Conservation (phyloP, 2,888 invertebrate genomes). For the Epirrita christyi region DNA sequence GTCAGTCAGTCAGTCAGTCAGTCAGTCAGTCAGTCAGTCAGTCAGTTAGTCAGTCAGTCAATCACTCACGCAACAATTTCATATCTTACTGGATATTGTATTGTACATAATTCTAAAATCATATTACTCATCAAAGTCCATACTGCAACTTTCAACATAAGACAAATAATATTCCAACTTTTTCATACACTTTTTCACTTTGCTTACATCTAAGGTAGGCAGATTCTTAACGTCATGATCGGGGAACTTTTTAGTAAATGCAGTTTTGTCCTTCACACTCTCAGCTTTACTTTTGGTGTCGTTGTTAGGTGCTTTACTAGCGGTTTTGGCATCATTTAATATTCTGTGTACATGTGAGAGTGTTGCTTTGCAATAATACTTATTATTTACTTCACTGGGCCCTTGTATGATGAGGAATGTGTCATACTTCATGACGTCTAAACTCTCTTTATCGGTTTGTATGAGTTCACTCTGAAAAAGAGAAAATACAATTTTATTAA, state of each 20-base stretch:
- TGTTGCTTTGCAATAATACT: slow-evolving; percentile 86
- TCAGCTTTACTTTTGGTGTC: not conserved
- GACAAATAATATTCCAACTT: slow-evolving; percentile 91
- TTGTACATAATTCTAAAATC: not conserved
- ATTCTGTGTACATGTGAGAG: slow-evolving; percentile 87
- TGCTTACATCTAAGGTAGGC: slow-evolving; percentile 78
- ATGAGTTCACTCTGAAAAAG: slow-evolving; percentile 83
- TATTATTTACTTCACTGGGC: slow-evolving; percentile 79
- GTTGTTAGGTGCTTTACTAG: slow-evolving; percentile 12
- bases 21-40: no score
- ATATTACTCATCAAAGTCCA: slow-evolving; percentile 55
- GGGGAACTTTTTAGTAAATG: slow-evolving; percentile 84
- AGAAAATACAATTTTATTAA: slow-evolving; percentile 3
- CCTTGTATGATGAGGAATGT: slow-evolving; percentile 86
- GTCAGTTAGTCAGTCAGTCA: no score
- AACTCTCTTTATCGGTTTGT: slow-evolving; percentile 82
- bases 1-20: no score
- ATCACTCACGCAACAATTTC: no score
- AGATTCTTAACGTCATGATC: slow-evolving; percentile 78
- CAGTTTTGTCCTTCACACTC: slow-evolving; percentile 39
- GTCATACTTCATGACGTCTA: slow-evolving; percentile 85
- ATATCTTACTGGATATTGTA: no score
- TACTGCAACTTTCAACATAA: slow-evolving; percentile 80
- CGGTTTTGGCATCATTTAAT: slow-evolving; percentile 73
- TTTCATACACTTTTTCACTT: slow-evolving; percentile 84